Conservation (phyloP, 1,140 invertebrate genomes). For the roundworm (Caenorhabditis elegans) region WBcel235 BX284605.5:10901001-10901500, state of each 20-base stretch:
- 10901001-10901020: background rate
- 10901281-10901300: background rate
- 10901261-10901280: background rate
- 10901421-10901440: too few species aligned
- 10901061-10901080: background rate
- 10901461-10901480: too few species aligned
- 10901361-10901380: too few species aligned
- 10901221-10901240: background rate
- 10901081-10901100: background rate
- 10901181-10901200: background rate
- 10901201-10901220: background rate
- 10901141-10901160: background rate
- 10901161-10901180: background rate
- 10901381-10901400: too few species aligned
- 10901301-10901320: background rate
- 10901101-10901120: background rate
- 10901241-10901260: background rate
- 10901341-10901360: background rate
- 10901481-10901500: background rate
- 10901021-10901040: background rate
- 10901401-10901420: too few species aligned
- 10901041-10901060: too few species aligned
- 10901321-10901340: background rate
- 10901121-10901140: background rate
- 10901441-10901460: too few species aligned